Base-by-base conservation (phyloP, 2,797 vertebrate genomes). In the Sebastes trivittatus region DNA sequence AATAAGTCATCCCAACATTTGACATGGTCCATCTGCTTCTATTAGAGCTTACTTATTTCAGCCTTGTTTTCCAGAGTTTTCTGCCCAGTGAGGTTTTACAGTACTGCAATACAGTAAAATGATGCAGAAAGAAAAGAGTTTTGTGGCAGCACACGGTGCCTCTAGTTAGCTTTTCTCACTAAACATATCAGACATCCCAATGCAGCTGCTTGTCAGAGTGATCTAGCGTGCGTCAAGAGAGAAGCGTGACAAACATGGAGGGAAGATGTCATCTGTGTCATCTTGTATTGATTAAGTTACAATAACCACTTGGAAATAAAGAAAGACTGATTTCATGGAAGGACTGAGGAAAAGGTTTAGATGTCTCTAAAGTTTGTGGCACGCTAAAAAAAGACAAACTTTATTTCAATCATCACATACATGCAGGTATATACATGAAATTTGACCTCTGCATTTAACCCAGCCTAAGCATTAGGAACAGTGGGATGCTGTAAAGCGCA, bases 1-100 rank as follows among this genome's bases (percentile, higher is more conserved):
- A 79, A 76, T 58, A 78, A 75, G 23, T 62, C 23, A 23, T 80
- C 9, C 62, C 72, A 84, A 29, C 42, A 72, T 87, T 78, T 62
- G 58, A 77, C 77, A 80, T 54, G 74, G 69, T 67, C 76, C 76
- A 90, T 92, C 81, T 86, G 74, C 30, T 78, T 81, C 64, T 65
- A 83, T 80, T 79, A 80, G 60, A 81, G 27, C 64, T 58, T 22
- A 68, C 65, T 87, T 75, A 78, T 71, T 79, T 84, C 61, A 72
- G 46, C 68, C 27, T 68, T 69, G 80, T 75, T 87, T 85, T 75
- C 76, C 86, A 85, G 49, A 27, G 9, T n/a, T 69, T 61, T 74
- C n/a, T 67, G 71, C 63, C 78, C 72, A 70, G 55, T 46, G 72
- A 84, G 64, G 29, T 83, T 83, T 89, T 73, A 36, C 20, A 87